Percentiles rank a stretch among this genome's conserved stretches.
These are phyloP conservation scores for Danaus melanippus DNA, from an alignment of 1,140 invertebrate genomes.

Conservation along the genomic window DNA sequence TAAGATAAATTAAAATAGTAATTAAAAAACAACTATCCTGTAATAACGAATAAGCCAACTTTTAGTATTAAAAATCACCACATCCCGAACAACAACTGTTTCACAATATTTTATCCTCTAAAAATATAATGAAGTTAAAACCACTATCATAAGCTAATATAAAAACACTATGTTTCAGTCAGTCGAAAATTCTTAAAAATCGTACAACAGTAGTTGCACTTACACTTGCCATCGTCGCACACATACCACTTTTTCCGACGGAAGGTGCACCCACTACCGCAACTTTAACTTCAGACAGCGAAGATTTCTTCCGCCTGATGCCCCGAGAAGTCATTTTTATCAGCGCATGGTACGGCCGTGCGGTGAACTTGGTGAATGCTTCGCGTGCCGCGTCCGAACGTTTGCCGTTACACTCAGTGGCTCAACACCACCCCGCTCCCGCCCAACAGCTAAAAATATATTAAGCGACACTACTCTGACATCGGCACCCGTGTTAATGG, in stretches of 20 bases:
- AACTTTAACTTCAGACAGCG: conserved; percentile 89
- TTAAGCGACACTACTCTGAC: conserved; percentile 58
- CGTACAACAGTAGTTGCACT: conserved; percentile 3
- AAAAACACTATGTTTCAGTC: background rate
- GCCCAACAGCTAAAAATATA: conserved; percentile 53
- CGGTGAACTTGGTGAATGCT: conserved; percentile 32
- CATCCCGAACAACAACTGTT: too few relatives aligned
- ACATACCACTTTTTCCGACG: conserved; percentile 91
- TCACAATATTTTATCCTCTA: too few relatives aligned
- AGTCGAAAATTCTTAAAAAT: conserved; percentile 3
- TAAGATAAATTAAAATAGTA: too few relatives aligned
- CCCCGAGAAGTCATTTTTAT: conserved; percentile 77
- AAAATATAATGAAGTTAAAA: too few relatives aligned
- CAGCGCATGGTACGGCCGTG: conserved; percentile 30
- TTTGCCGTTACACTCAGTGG: conserved; percentile 26
- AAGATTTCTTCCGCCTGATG: conserved; percentile 90
- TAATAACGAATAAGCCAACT: too few relatives aligned
- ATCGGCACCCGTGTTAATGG: conserved; percentile 61
- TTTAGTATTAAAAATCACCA: too few relatives aligned
- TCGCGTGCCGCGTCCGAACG: conserved; percentile 22
- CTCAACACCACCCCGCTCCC: conserved; percentile 31
- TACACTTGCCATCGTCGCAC: conserved; percentile 8
- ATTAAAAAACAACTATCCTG: too few relatives aligned
- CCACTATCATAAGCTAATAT: too few relatives aligned
- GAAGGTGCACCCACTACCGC: conserved; percentile 88